Percentiles rank a stretch among this genome's conserved stretches.
Evolutionary conservation across 2,888 invertebrate species (phyloP).

Genomic region (Hydrotaea diabolus): DNA sequence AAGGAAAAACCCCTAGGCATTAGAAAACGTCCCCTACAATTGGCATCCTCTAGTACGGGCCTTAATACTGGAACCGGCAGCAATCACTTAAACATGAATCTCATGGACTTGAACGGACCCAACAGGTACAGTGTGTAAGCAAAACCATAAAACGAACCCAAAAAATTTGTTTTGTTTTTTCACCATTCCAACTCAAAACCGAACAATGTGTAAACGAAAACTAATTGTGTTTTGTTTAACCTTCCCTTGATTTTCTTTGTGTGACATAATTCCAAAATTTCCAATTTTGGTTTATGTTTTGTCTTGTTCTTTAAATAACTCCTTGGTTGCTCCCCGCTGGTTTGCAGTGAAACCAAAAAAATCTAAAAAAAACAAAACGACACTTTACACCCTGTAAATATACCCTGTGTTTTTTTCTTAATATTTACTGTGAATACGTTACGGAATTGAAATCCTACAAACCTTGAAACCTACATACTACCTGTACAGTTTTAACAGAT

Average conservation of each 20-base stretch:
- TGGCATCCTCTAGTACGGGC: conserved; percentile 67
- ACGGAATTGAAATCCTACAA: background rate
- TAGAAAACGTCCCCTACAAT: conserved; percentile 70
- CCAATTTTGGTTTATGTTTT: background rate
- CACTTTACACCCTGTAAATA: conserved; percentile 61
- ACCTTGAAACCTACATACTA: conserved; percentile 26
- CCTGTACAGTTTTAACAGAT: conserved; percentile 63
- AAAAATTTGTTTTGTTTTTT: too few relatives aligned
- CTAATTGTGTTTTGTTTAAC: conserved; percentile 55
- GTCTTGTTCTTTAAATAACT: conserved; percentile 26
- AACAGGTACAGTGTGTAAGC: conserved; percentile 74
- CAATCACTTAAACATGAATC: conserved; percentile 72
- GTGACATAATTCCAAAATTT: background rate
- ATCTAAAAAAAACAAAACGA: conserved; percentile 55
- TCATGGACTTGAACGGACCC: conserved; percentile 72
- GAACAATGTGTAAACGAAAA: conserved; percentile 34
- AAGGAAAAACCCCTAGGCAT: conserved; percentile 55
- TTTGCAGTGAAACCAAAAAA: conserved; percentile 4
- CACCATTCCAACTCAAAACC: background rate
- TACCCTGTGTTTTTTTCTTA: conserved; percentile 19
- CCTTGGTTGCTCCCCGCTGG: background rate
- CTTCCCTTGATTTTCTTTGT: background rate
- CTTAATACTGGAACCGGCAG: conserved; percentile 69
- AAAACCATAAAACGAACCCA: conserved; percentile 42
- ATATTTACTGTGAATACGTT: conserved; percentile 16